A percentile compares a stretch with the other conserved stretches of the same genome.
Evolutionary conservation across 2,888 invertebrate species (phyloP).

Genomic region (Trachelus tabidus): DNA sequence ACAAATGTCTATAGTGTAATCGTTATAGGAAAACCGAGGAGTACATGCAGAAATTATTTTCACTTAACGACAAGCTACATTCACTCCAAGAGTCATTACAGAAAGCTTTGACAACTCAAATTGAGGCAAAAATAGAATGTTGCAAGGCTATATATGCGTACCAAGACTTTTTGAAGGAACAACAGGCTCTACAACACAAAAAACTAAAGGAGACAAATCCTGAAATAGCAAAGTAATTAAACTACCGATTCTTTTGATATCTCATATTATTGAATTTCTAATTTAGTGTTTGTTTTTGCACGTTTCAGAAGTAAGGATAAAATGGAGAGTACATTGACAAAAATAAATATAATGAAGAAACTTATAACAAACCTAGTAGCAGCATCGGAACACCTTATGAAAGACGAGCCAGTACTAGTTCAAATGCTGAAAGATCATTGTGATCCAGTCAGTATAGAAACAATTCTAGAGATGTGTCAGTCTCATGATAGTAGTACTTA

Average conservation of each 20-base stretch:
- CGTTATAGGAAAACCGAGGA: slow-evolving; percentile 32
- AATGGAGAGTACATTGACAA: slow-evolving; percentile 28
- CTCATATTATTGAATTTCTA: neutral
- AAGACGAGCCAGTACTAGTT: slow-evolving; percentile 17
- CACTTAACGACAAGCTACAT: slow-evolving; percentile 30
- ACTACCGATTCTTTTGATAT: neutral
- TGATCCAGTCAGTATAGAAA: slow-evolving; percentile 39
- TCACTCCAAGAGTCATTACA: slow-evolving; percentile 26
- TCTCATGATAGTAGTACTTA: neutral
- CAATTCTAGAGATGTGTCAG: slow-evolving; percentile 28
- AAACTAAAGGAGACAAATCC: slow-evolving; percentile 42
- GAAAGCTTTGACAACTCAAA: slow-evolving; percentile 22
- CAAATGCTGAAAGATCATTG: slow-evolving; percentile 41
- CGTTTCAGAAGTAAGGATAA: slow-evolving; percentile 34
- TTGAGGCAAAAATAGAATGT: slow-evolving; percentile 37
- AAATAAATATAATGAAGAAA: slow-evolving; percentile 44
- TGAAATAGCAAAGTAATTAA: slow-evolving; percentile 30
- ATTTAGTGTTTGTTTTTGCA: neutral
- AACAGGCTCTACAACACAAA: slow-evolving; percentile 26
- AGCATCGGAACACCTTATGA: slow-evolving; percentile 22
- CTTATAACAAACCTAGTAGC: slow-evolving; percentile 44
- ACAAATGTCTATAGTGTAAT: slow-evolving; percentile 2
- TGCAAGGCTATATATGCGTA: slow-evolving; percentile 34
- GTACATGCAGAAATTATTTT: slow-evolving; percentile 31
- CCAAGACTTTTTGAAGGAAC: slow-evolving; percentile 36